A percentile compares a stretch with the other conserved stretches of the same genome.
These are phyloP conservation scores for Macroglossus sobrinus DNA, from an alignment of 2,113 vertebrate species.

Conservation along the genomic window DNA sequence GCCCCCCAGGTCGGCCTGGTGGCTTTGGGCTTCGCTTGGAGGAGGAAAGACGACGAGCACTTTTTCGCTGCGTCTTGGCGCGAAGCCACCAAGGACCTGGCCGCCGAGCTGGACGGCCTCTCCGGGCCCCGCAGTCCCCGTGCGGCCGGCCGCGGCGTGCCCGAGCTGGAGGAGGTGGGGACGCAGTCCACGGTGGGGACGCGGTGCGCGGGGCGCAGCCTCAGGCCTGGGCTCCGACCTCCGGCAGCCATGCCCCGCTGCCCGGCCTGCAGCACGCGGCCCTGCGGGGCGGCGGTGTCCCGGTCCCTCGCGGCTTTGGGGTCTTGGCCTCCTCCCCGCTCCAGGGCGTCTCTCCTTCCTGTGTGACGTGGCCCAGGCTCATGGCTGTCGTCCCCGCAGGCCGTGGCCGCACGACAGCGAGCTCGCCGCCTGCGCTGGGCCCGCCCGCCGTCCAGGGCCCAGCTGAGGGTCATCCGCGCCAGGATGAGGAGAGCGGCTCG, in stretches of 20 bases:
- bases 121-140: neutral
- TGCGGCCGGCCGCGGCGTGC: neutral
- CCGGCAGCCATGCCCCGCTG: too few species aligned
- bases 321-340: too few species aligned
- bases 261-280: too few species aligned
- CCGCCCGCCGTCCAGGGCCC: slow-evolving; percentile 73
- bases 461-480: slow-evolving; percentile 72
- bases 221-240: too few species aligned
- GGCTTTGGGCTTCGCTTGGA: slow-evolving; percentile 78
- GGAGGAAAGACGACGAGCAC: slow-evolving; percentile 56
- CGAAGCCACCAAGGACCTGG: slow-evolving; percentile 53
- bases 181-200: accelerated
- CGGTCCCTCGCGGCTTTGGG: too few species aligned
- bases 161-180: slow-evolving; percentile 78
- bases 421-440: slow-evolving; percentile 80
- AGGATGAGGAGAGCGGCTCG: slow-evolving; percentile 73
- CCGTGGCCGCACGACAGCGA: slow-evolving; percentile 79
- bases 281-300: too few species aligned
- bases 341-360: too few species aligned
- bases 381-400: slow-evolving; percentile 50
- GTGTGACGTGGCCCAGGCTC: neutral
- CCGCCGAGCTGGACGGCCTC: neutral
- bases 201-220: too few species aligned
- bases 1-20: slow-evolving; percentile 79
- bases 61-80: slow-evolving; percentile 62